Base-by-base conservation (phyloP, 2,113 vertebrate species). In the Neogobius melanostomus region DNA sequence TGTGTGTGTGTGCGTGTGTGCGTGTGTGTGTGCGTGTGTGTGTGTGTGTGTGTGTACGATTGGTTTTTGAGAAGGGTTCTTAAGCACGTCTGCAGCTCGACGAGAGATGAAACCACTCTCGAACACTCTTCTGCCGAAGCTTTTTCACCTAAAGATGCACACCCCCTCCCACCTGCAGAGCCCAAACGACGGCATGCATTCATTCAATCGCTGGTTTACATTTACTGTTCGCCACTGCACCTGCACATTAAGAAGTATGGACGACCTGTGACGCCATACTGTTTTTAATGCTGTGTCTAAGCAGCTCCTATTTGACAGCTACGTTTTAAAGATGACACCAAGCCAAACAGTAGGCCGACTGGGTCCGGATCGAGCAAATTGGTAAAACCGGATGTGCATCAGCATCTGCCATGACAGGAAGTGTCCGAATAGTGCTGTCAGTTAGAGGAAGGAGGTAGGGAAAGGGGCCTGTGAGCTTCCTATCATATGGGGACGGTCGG, bases 61-160 rank as follows among this genome's bases (percentile, higher is more conserved):
- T 84, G 54, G 76, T 73, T 82, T 82, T 21, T 49, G 69, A 85
- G 83, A 51, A 75, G 80, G 76, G 78, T 83, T 76, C 83, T 90
- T 83, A 66, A 88, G 75, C 87, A 89, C 76, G 83, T 69, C 75
- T 74, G 8, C 36, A 50, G 68, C 66, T 83, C 82, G 65, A 64
- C 48, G 56, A 59, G 65, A 70, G 63, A 83, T 57, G 67, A 86
- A 72, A 65, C 60, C 28, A 63, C 71, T n/a, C 57, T 50, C n/a
- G 4, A 43, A 60, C 57, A 15, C 57, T 61, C 57, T 61, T 61
- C 59, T 16, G 6, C 16, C 5, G 16, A 11, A 21, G 44, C 62
- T 48, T 64, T 64, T 46, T 47, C 57, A 57, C 9, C 14, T 71
- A 12, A 10, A 56, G 16, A 61, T 45, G 7, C 66, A 46, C 50